Evolutionary conservation across 2,888 invertebrate genomes (phyloP).

Genomic region (Conus canariensis): DNA sequence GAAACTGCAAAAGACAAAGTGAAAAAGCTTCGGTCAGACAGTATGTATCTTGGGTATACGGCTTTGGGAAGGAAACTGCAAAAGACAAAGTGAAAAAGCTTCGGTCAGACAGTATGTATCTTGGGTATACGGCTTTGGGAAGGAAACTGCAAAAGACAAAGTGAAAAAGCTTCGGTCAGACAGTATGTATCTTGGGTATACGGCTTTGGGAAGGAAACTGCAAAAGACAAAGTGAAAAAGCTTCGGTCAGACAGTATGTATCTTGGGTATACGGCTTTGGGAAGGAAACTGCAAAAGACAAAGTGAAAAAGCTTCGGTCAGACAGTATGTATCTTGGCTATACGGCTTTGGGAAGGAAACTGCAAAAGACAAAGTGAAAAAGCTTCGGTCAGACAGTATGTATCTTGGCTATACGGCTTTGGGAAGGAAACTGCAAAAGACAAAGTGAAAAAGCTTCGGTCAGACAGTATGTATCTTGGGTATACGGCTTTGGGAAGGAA

Average conservation of each 20-base stretch:
- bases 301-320: too few species aligned
- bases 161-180: too few species aligned
- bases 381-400: too few species aligned
- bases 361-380: conserved; percentile 60
- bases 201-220: conserved; percentile 83
- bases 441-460: too few species aligned
- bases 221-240: conserved; percentile 42
- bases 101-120: too few species aligned
- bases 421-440: conserved; percentile 78
- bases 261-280: conserved; percentile 85
- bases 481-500: conserved; percentile 84
- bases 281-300: conserved; percentile 78
- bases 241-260: too few species aligned
- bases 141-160: conserved; percentile 76
- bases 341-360: conserved; percentile 83
- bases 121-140: conserved; percentile 85
- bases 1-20: conserved; percentile 74
- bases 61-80: conserved; percentile 80
- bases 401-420: conserved; percentile 86
- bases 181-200: conserved; percentile 86
- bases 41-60: conserved; percentile 88
- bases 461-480: too few species aligned
- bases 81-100: not conserved
- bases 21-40: too few species aligned
- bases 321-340: conserved; percentile 86